phyloP scores from a whole-genome alignment of 2,113 vertebrate species.

The Pristiophorus japonicus region DNA sequence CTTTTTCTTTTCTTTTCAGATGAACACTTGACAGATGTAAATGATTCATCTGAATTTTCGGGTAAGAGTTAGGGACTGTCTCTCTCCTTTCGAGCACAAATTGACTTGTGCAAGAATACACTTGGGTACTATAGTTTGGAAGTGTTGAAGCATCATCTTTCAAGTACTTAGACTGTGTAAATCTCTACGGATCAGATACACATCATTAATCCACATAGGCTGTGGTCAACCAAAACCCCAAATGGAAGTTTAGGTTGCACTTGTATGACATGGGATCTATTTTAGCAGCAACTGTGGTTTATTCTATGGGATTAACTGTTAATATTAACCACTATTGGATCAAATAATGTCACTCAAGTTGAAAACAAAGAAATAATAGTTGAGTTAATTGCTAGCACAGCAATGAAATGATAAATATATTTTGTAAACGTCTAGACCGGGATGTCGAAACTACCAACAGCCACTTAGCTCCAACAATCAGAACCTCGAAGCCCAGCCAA shows the following conservation, averaged over 20 bases:
- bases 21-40: no score
- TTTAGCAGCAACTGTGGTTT: slow-evolving; percentile 6
- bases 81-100: background rate
- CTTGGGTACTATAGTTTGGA: background rate
- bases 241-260: background rate
- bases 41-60: background rate
- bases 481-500: background rate
- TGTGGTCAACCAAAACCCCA: slow-evolving; percentile 26
- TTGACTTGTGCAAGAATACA: background rate
- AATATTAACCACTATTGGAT: background rate
- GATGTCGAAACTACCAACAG: background rate
- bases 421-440: background rate
- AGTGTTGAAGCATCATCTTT: slow-evolving; percentile 15
- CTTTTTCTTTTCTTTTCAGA: background rate
- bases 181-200: background rate
- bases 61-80: background rate
- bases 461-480: background rate
- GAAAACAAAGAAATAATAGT: background rate
- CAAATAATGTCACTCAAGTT: background rate
- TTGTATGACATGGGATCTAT: background rate
- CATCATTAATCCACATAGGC: slow-evolving; percentile 20
- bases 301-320: background rate
- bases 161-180: background rate
- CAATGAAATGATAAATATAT: background rate
- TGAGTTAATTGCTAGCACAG: background rate